Percentiles rank a stretch among this genome's conserved stretches.
phyloP scores from a whole-genome alignment of 2,113 vertebrate genomes.

The Alouatta palliata region DNA sequence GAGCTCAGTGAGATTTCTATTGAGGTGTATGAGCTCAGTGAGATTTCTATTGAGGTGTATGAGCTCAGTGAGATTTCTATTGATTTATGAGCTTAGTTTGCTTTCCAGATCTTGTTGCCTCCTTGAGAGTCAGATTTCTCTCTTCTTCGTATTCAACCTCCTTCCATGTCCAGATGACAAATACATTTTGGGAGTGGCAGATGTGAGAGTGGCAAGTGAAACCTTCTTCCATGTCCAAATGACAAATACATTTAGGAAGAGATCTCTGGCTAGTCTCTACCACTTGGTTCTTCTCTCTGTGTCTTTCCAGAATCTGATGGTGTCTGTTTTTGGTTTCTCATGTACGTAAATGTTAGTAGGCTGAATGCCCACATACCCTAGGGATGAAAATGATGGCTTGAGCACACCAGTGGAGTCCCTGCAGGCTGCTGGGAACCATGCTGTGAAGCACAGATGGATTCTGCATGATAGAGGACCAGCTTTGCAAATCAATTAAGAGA shows the following conservation, averaged over 20 bases:
- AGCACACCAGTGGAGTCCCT: not conserved
- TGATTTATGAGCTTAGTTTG: not conserved
- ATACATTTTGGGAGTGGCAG: not conserved
- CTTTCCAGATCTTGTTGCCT: not conserved
- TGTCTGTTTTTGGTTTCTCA: slow-evolving; percentile 6
- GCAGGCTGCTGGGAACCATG: not conserved
- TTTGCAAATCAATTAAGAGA: slow-evolving; percentile 8
- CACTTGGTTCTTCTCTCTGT: not conserved
- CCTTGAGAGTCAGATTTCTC: not conserved
- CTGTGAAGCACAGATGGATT: slow-evolving; percentile 49
- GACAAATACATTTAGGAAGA: not conserved
- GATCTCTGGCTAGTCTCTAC: not conserved
- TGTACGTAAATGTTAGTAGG: not conserved
- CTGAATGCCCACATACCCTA: not conserved
- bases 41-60: not conserved
- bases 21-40: not conserved
- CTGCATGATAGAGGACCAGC: not conserved
- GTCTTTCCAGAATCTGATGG: not conserved
- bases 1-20: not conserved
- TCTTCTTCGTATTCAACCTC: not conserved
- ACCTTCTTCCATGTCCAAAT: not conserved
- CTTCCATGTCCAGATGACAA: not conserved
- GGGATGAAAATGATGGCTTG: not conserved
- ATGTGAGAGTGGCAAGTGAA: not conserved
- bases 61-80: not conserved